Conservation (phyloP, 2,113 vertebrate species). For the Forbesichthys papilliferus region DNA sequence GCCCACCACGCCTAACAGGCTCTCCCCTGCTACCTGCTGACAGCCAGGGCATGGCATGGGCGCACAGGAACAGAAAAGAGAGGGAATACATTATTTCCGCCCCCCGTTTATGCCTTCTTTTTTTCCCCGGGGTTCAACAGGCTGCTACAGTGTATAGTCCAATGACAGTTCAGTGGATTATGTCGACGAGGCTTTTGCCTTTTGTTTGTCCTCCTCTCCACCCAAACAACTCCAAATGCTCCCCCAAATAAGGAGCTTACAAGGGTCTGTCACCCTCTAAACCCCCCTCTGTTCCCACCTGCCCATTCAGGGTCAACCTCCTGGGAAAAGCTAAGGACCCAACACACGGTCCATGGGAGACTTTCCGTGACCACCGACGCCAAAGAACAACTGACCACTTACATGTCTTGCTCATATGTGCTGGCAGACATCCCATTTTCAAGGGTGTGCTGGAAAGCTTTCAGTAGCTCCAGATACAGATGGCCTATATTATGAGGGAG, state of each 20-base stretch:
- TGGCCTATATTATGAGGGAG: background rate
- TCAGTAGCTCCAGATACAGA: background rate
- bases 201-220: background rate
- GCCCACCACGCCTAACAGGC: constrained; percentile 6
- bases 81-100: background rate
- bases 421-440: too few relatives aligned
- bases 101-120: too few relatives aligned
- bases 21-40: constrained; percentile 7
- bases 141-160: background rate
- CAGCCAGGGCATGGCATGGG: background rate
- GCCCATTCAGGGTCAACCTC: background rate
- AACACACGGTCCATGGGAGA: too few relatives aligned
- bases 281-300: constrained; percentile 27
- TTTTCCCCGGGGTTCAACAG: background rate
- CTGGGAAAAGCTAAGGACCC: too few relatives aligned
- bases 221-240: background rate
- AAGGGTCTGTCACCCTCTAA: background rate
- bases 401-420: too few relatives aligned
- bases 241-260: background rate
- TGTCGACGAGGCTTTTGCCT: background rate
- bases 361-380: too few relatives aligned
- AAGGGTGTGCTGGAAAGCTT: background rate
- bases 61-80: background rate
- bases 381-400: too few relatives aligned
- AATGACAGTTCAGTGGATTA: background rate